These are phyloP conservation scores for Pachymerium ferrugineum DNA, from an alignment of 2,888 invertebrate genomes.

Conservation along the genomic window DNA sequence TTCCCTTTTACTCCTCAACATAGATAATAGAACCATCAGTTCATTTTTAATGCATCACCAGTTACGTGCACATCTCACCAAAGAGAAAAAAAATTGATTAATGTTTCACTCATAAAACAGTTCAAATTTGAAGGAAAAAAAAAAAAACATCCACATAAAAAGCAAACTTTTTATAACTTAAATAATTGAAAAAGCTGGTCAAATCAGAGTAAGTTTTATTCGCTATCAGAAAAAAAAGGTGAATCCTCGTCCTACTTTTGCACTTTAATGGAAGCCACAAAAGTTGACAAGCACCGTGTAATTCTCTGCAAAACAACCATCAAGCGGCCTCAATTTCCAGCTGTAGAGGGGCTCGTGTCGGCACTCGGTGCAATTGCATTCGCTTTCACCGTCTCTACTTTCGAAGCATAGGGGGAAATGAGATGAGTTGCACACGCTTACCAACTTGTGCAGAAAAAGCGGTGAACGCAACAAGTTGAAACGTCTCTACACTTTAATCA, in stretches of 20 bases:
- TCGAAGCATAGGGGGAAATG: neutral
- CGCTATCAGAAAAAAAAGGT: neutral
- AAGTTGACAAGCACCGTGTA: constrained; percentile 2
- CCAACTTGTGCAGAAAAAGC: neutral
- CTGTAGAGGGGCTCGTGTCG: neutral
- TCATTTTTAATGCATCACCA: neutral
- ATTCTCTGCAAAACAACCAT: neutral
- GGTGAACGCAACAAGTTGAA: neutral
- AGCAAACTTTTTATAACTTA: neutral
- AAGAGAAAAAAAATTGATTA: too few relatives aligned
- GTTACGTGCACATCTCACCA: too few relatives aligned
- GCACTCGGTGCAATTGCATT: constrained; percentile 2
- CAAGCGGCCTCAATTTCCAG: neutral
- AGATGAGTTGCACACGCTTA: neutral
- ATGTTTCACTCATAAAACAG: too few relatives aligned
- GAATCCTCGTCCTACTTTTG: neutral
- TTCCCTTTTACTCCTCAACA: neutral
- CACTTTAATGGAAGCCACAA: neutral
- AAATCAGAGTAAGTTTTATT: neutral
- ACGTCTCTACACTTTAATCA: neutral
- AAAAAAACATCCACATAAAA: neutral
- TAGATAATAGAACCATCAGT: neutral
- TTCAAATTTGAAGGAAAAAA: too few relatives aligned
- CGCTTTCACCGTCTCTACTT: neutral
- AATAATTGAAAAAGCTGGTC: neutral